Evolutionary conservation across 2,797 vertebrate genomes (phyloP).

Genomic region (Parambassis ranga): DNA sequence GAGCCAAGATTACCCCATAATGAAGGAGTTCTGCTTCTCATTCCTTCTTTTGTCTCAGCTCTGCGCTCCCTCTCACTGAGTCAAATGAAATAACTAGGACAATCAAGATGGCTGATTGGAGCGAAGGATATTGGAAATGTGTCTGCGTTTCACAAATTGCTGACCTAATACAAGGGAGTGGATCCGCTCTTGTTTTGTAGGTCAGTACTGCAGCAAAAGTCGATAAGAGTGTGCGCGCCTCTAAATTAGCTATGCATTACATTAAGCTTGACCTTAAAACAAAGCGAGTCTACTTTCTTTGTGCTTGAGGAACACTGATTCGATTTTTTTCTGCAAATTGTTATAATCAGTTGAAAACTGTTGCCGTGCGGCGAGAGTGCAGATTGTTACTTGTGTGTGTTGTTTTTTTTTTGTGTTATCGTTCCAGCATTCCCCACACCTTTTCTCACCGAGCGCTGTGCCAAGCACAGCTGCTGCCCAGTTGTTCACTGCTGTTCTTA

Average conservation of each 20-base stretch:
- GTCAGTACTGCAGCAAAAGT: slow-evolving; percentile 65
- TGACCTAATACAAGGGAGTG: slow-evolving; percentile 67
- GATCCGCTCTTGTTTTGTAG: slow-evolving; percentile 68
- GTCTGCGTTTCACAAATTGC: slow-evolving; percentile 72
- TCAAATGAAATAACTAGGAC: slow-evolving; percentile 71
- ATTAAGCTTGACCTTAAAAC: slow-evolving; percentile 67
- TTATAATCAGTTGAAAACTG: slow-evolving; percentile 38
- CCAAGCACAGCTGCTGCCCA: slow-evolving; percentile 70
- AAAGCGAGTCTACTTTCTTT: slow-evolving; percentile 31
- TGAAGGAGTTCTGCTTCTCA: slow-evolving; percentile 49
- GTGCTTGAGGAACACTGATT: slow-evolving; percentile 24
- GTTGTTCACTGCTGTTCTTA: slow-evolving; percentile 64
- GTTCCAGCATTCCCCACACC: slow-evolving; percentile 22
- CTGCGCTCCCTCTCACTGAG: slow-evolving; percentile 32
- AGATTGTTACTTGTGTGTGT: slow-evolving; percentile 4
- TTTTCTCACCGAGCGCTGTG: slow-evolving; percentile 25
- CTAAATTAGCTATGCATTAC: slow-evolving; percentile 65
- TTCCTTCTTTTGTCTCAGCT: slow-evolving; percentile 42
- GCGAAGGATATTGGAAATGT: slow-evolving; percentile 72
- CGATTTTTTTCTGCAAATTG: slow-evolving; percentile 19
- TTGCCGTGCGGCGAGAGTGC: slow-evolving; percentile 4
- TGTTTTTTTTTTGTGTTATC: slow-evolving; percentile 34
- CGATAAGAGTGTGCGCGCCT: slow-evolving; percentile 39
- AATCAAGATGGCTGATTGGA: slow-evolving; percentile 71
- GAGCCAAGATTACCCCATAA: slow-evolving; percentile 58